These are phyloP conservation scores for Phenacoccus solenopsis DNA, from an alignment of 1,140 invertebrate species.

Conservation along the genomic window DNA sequence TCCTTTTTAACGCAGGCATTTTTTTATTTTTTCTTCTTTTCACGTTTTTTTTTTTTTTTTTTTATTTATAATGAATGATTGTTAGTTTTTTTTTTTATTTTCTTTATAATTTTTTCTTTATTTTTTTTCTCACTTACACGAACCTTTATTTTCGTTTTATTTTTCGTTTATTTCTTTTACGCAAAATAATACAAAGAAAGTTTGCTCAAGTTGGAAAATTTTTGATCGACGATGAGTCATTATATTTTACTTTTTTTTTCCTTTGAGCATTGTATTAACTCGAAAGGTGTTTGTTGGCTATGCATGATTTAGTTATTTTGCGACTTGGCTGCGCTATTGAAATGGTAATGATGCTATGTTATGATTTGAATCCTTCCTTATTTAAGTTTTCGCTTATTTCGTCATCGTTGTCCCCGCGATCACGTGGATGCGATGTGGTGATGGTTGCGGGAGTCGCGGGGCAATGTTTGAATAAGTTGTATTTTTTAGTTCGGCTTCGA, in stretches of 20 bases:
- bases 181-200: background rate
- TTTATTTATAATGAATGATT: conserved; percentile 20
- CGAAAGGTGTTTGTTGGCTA: conserved; percentile 13
- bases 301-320: conserved; percentile 14
- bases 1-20: conserved; percentile 20
- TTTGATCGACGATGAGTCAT: background rate
- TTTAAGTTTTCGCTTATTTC: background rate
- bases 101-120: conserved; percentile 6
- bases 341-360: too few relatives aligned
- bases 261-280: background rate
- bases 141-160: background rate
- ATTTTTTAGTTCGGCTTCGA: too few relatives aligned
- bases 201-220: too few relatives aligned
- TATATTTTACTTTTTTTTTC: too few relatives aligned
- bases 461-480: too few relatives aligned
- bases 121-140: conserved; percentile 6
- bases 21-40: conserved; percentile 23
- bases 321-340: background rate
- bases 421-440: too few relatives aligned
- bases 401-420: too few relatives aligned
- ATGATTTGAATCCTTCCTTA: too few relatives aligned
- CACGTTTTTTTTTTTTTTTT: conserved; percentile 24
- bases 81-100: conserved; percentile 10
- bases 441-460: too few relatives aligned
- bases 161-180: background rate